These are phyloP conservation scores for Zaprionus lineosus DNA, from an alignment of 2,888 invertebrate genomes.

Conservation along the genomic window DNA sequence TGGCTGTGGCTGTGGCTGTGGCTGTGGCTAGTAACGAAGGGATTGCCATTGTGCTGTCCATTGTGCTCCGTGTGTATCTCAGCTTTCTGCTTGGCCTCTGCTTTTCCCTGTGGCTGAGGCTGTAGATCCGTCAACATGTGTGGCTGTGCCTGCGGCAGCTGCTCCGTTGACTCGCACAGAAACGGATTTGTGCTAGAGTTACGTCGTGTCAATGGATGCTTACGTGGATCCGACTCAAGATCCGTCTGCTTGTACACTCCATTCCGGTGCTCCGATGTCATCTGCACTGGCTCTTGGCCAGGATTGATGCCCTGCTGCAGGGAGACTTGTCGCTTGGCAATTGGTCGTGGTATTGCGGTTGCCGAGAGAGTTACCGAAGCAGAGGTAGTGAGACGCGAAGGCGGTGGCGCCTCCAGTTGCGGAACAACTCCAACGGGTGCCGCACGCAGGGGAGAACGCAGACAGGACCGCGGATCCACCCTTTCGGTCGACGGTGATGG, in stretches of 20 bases:
- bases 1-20: slow-evolving; percentile 50
- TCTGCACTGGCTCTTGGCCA: slow-evolving; percentile 11
- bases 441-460: slow-evolving; percentile 38
- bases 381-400: slow-evolving; percentile 62
- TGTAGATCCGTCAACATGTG: no score
- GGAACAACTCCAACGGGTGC: slow-evolving; percentile 47
- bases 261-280: no score
- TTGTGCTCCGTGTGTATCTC: neutral
- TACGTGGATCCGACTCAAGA: slow-evolving; percentile 32
- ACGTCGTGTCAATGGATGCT: slow-evolving; percentile 60
- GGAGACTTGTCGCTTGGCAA: slow-evolving; percentile 80
- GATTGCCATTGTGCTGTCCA: slow-evolving; percentile 59
- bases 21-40: slow-evolving; percentile 54
- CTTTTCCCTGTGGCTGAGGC: neutral
- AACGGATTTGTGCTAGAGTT: slow-evolving; percentile 82
- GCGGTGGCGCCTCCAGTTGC: slow-evolving; percentile 75
- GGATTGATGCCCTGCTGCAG: slow-evolving; percentile 66
- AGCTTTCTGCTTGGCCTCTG: neutral
- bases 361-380: slow-evolving; percentile 58
- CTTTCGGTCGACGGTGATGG: slow-evolving; percentile 17
- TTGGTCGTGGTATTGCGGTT: slow-evolving; percentile 80
- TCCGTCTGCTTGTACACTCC: neutral
- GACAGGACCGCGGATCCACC: slow-evolving; percentile 49
- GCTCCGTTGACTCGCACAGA: slow-evolving; percentile 71
- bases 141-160: slow-evolving; percentile 6